Conservation (phyloP, 2,888 invertebrate genomes). For the Chelonus formosanus region DNA sequence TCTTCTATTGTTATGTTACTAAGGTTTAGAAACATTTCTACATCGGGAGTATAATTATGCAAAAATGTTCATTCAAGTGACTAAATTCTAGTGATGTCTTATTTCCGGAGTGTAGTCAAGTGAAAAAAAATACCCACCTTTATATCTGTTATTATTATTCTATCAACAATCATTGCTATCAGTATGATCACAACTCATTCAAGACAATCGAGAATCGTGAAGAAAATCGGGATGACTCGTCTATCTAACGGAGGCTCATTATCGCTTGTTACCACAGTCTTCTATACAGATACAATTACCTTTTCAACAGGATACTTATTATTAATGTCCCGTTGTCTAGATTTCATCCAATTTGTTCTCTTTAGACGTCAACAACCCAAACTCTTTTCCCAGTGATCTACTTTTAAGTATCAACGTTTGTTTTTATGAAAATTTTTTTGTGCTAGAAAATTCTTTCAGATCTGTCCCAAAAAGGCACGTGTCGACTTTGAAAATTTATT, state of each 20-base stretch:
- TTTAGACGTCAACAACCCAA: background rate
- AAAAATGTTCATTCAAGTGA: too few species aligned
- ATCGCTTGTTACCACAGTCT: conserved; percentile 21
- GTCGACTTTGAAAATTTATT: too few species aligned
- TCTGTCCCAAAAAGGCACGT: too few species aligned
- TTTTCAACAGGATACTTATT: conserved; percentile 31
- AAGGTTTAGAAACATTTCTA: too few species aligned
- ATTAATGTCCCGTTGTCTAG: conserved; percentile 39
- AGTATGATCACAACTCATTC: conserved; percentile 27
- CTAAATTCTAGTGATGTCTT: background rate
- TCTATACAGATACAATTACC: conserved; percentile 29
- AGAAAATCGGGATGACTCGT: conserved; percentile 33
- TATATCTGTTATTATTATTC: conserved; percentile 21
- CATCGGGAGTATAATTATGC: conserved; percentile 11
- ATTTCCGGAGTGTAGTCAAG: conserved; percentile 7
- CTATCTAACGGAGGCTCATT: conserved; percentile 31
- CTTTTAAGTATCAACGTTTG: too few species aligned
- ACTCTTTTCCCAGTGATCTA: too few species aligned
- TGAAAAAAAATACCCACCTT: background rate
- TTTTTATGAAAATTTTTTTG: too few species aligned
- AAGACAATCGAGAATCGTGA: conserved; percentile 28
- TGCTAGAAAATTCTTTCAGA: too few species aligned
- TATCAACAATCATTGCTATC: conserved; percentile 29
- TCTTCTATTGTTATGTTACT: background rate
- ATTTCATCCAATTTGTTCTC: conserved; percentile 15